Base-by-base conservation (phyloP, 2,888 invertebrate genomes). In the Tanypteryx hageni region DNA sequence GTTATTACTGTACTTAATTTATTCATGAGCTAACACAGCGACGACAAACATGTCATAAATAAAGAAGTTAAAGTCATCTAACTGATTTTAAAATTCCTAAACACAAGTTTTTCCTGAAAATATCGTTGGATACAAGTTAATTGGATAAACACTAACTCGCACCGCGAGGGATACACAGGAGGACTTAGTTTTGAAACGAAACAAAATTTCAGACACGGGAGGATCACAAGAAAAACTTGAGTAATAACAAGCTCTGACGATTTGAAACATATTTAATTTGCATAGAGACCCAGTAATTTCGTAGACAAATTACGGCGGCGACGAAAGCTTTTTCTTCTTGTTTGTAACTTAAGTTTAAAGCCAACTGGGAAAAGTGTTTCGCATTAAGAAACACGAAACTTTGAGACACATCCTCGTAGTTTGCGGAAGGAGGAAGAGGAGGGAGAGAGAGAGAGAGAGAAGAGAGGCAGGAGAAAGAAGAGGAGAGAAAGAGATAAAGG, bases 311-410 rank as follows among this genome's bases (percentile, higher is more conserved):
- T 86, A 86, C 31, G 86, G 27, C 86, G 9, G 27, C 86, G 59
- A 61, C 85, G 10, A 86, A 86, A 59, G 31, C 86, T 27, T 86
- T 86, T 61, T 31, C 61, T 61, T 61, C 86, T 68, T 68, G 27
- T 85, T 85, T 85, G 27, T 58, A 85, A 85, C 85, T 58, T 58
- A 85, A 58, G 58, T 58, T 61, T 31, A 61, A 61, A 86, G 13
- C 86, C 61, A 27, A 61, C 59, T 61, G 86, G 86, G 61, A 27
- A 86, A 22, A 22, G 86, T 58, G 31, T 61, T 86, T 61, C 59
- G 61, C 86, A 31, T 31, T 61, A 27, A 27, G 61, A 61, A 86
- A 86, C 86, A 86, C 13, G 86, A 61, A 86, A 86, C 59, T 86
- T 86, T 31, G 22, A 27, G 76, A 68, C 68, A 68, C 68, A 68